phyloP scores from a whole-genome alignment of 2,797 vertebrate genomes.

The Chelonia mydas region DNA sequence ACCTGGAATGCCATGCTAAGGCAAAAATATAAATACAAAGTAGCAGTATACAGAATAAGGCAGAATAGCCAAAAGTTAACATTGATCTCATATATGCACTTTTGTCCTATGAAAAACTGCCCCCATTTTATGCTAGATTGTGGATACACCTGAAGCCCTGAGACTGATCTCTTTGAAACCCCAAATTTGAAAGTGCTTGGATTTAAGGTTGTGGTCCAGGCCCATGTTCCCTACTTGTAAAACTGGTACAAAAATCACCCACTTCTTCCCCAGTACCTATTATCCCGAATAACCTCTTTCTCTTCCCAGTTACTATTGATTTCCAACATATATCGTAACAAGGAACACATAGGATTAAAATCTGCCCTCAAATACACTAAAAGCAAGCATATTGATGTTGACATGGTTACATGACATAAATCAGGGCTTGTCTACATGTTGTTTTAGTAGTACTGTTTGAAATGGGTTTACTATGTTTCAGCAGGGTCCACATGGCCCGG shows the following conservation, averaged over 20 bases:
- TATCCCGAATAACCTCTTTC: not conserved
- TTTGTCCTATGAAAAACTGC: not conserved
- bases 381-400: not conserved
- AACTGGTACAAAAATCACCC: not conserved
- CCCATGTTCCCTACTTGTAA: not conserved
- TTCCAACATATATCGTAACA: not conserved
- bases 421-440: not conserved
- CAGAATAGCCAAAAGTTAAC: not conserved
- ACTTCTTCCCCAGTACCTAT: not conserved
- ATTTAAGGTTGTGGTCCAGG: not conserved
- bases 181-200: not conserved
- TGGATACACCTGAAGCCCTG: not conserved
- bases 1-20: not conserved
- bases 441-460: not conserved
- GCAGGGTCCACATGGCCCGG: too few relatives aligned
- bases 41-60: not conserved
- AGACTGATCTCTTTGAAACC: not conserved
- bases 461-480: not conserved
- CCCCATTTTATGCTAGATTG: not conserved
- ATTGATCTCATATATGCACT: not conserved
- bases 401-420: not conserved
- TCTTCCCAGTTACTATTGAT: not conserved
- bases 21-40: not conserved
- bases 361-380: not conserved
- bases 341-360: not conserved